These are phyloP conservation scores for Parasteatoda lunata DNA, from an alignment of 2,888 invertebrate genomes.

Conservation along the genomic window DNA sequence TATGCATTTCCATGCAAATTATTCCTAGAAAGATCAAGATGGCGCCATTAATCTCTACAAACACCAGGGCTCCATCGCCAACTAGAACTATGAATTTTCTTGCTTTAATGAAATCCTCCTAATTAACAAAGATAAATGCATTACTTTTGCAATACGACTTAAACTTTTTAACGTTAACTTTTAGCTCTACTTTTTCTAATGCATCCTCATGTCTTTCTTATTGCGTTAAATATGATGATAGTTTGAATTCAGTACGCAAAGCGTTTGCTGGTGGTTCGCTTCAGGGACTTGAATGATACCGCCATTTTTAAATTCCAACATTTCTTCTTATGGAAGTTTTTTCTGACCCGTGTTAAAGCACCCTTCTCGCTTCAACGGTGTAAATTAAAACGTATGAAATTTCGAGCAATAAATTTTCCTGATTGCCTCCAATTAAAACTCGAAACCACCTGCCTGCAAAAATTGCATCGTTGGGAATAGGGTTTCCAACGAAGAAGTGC, in stretches of 20 bases:
- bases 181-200: neutral
- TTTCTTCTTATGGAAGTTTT: conserved; percentile 2
- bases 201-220: conserved; percentile 12
- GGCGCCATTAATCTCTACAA: too few relatives aligned
- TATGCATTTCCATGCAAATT: too few relatives aligned
- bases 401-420: conserved; percentile 57
- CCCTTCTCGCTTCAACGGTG: conserved; percentile 22
- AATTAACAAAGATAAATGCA: conserved; percentile 58
- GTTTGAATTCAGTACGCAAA: conserved; percentile 38
- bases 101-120: conserved; percentile 60
- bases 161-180: conserved; percentile 55
- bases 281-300: neutral
- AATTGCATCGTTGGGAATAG: conserved; percentile 54
- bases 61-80: too few relatives aligned
- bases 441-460: conserved; percentile 39
- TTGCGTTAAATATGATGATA: conserved; percentile 34
- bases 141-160: conserved; percentile 20
- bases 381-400: conserved; percentile 63
- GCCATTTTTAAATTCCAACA: conserved; percentile 34
- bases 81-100: conserved; percentile 8
- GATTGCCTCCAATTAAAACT: conserved; percentile 64
- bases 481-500: neutral
- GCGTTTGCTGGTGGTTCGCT: conserved; percentile 23
- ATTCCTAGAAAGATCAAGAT: too few relatives aligned
- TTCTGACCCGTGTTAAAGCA: conserved; percentile 19